A percentile compares a stretch with the other conserved stretches of the same genome.
phyloP scores from a whole-genome alignment of 2,797 vertebrate species.

The Tangara arthus region DNA sequence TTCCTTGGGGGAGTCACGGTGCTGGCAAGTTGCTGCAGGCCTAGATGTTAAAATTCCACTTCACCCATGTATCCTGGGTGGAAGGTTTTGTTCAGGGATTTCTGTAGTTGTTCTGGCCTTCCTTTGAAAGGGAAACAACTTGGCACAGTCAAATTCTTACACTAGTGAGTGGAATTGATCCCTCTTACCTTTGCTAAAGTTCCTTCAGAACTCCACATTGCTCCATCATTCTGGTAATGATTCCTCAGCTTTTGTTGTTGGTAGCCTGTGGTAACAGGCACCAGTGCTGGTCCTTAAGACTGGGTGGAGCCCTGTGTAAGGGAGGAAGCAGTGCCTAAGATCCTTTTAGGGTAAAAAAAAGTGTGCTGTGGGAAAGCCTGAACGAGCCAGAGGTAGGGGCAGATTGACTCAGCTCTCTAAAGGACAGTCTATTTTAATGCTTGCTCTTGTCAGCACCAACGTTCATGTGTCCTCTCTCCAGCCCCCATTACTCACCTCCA shows the following conservation, averaged over 20 bases:
- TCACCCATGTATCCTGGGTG: background rate
- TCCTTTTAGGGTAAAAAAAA: constrained; percentile 44
- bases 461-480: background rate
- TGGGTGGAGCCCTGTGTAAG: background rate
- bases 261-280: background rate
- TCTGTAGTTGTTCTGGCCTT: background rate
- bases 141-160: background rate
- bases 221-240: background rate
- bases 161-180: background rate
- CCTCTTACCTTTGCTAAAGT: background rate
- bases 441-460: background rate
- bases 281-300: background rate
- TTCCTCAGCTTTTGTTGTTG: background rate
- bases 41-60: background rate
- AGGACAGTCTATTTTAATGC: background rate
- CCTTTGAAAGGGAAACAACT: background rate
- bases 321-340: background rate
- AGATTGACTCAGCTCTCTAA: background rate
- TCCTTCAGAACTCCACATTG: background rate
- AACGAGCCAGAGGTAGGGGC: background rate
- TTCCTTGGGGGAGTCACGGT: background rate
- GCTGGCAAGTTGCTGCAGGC: background rate
- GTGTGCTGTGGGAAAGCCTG: background rate
- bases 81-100: background rate
- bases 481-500: background rate